Conservation (phyloP, 2,888 invertebrate genomes). For the Amblyteles armatorius region DNA sequence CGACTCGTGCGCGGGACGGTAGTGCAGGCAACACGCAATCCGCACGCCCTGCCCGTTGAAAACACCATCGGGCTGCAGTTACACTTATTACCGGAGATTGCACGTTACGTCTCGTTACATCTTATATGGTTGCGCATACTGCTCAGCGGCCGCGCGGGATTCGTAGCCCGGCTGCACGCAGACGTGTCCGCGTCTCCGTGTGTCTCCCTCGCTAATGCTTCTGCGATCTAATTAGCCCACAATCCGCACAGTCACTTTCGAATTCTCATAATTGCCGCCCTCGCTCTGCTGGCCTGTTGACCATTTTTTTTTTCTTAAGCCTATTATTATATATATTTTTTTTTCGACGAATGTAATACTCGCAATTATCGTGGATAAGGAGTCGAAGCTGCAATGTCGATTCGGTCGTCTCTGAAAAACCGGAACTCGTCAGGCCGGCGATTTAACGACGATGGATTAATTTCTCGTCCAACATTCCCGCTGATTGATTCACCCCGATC, state of each 20-base stretch:
- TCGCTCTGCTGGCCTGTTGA: constrained; percentile 18
- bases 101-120: constrained; percentile 73
- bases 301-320: background rate
- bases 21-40: constrained; percentile 59
- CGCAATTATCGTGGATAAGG: background rate
- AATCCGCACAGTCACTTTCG: constrained; percentile 42
- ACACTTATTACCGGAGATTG: constrained; percentile 76
- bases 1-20: constrained; percentile 51
- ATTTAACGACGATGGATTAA: constrained; percentile 19
- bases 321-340: background rate
- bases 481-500: constrained; percentile 38
- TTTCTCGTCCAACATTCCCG: constrained; percentile 19
- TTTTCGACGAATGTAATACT: background rate
- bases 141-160: background rate
- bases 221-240: constrained; percentile 62
- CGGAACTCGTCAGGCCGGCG: background rate
- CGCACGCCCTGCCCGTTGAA: constrained; percentile 60
- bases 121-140: constrained; percentile 54
- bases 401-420: background rate
- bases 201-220: constrained; percentile 34
- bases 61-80: constrained; percentile 60
- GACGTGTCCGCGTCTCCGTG: background rate
- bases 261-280: constrained; percentile 55
- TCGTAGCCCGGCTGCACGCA: constrained; percentile 10
- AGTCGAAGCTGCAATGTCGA: background rate